These are phyloP conservation scores for Solenodon paradoxus DNA, from an alignment of 2,113 vertebrate genomes.

Conservation along the genomic window DNA sequence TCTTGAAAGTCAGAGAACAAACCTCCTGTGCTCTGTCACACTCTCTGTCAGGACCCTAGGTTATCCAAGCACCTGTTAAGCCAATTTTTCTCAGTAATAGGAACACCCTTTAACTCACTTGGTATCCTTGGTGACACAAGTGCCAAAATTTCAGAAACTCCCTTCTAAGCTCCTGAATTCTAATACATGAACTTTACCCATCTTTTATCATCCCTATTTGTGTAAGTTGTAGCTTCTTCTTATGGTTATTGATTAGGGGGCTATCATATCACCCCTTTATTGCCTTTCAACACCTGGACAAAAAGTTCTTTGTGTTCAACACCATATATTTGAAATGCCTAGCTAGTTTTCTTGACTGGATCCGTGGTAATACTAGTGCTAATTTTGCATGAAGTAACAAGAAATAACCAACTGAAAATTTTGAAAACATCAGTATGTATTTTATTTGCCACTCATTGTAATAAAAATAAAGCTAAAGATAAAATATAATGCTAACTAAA, in stretches of 20 bases:
- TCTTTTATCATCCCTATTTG: background rate
- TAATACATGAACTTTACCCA: background rate
- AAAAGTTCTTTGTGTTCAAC: background rate
- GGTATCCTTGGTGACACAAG: background rate
- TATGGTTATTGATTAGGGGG: background rate
- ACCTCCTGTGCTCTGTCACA: background rate
- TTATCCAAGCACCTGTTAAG: background rate
- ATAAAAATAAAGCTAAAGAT: background rate
- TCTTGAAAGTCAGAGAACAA: background rate
- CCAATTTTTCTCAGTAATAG: background rate
- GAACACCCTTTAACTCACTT: background rate
- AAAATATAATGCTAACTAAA: background rate
- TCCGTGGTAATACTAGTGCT: background rate
- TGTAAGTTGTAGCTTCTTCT: background rate
- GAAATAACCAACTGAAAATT: background rate
- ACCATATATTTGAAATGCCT: background rate
- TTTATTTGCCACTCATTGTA: background rate
- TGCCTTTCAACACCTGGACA: background rate
- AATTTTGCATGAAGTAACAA: background rate
- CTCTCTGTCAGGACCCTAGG: background rate
- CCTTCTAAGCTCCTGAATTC: background rate
- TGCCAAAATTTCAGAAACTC: background rate
- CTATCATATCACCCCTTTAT: background rate
- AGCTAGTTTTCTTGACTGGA: background rate
- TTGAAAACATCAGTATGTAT: too few relatives aligned